phyloP scores from a whole-genome alignment of 2,888 invertebrate species.

The Brachyptera putata region DNA sequence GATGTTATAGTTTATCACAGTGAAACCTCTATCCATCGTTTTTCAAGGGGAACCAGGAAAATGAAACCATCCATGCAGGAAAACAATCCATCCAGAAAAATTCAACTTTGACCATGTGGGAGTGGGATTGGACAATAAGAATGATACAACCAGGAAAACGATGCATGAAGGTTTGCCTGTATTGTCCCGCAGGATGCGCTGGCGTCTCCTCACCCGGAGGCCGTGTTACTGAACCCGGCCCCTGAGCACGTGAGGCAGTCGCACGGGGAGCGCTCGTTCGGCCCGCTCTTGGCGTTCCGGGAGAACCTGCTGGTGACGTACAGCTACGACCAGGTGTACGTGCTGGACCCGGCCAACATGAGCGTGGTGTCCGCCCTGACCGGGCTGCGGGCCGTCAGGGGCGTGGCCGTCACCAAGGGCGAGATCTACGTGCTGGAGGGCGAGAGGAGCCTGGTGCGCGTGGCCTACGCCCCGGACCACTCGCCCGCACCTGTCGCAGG shows the following conservation, averaged over 20 bases:
- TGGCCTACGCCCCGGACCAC: constrained; percentile 70
- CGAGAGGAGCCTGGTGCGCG: constrained; percentile 69
- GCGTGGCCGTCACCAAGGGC: constrained; percentile 36
- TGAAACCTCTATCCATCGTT: too few relatives aligned
- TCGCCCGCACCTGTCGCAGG: background rate
- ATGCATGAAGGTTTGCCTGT: too few relatives aligned
- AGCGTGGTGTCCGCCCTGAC: constrained; percentile 63
- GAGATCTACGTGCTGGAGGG: constrained; percentile 78
- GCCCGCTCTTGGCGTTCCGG: constrained; percentile 60
- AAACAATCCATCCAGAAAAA: too few relatives aligned
- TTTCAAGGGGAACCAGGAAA: too few relatives aligned
- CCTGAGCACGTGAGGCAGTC: constrained; percentile 40
- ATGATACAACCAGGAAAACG: too few relatives aligned
- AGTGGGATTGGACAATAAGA: too few relatives aligned
- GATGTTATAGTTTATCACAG: too few relatives aligned
- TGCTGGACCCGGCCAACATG: constrained; percentile 68
- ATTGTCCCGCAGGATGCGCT: constrained; percentile 34
- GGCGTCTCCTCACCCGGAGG: constrained; percentile 31
- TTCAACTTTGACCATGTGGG: too few relatives aligned
- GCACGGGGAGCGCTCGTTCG: constrained; percentile 58
- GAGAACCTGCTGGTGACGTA: constrained; percentile 72
- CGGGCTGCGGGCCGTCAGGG: constrained; percentile 30
- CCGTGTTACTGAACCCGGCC: constrained; percentile 45
- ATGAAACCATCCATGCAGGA: too few relatives aligned
- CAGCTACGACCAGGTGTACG: constrained; percentile 63